Evolutionary conservation across 1,140 invertebrate genomes (phyloP).

Genomic region (Saccostrea echinata): DNA sequence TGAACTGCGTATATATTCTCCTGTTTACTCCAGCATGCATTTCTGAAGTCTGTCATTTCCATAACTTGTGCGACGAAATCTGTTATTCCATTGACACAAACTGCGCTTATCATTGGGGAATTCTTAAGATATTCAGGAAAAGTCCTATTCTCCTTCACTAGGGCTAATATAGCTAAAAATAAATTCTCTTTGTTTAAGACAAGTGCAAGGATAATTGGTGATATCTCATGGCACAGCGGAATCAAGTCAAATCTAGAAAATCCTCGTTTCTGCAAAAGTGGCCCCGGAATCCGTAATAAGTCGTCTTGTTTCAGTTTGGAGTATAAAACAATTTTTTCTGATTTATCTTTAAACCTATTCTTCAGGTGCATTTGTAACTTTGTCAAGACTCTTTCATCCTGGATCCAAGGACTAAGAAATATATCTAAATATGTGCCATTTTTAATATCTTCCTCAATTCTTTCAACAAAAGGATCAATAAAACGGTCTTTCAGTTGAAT

Average conservation of each 20-base stretch:
- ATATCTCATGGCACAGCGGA: neutral
- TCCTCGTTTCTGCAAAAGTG: neutral
- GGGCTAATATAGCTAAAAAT: neutral
- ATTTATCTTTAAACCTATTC: neutral
- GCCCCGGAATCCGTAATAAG: neutral
- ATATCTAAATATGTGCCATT: neutral
- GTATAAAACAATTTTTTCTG: neutral
- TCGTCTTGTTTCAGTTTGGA: neutral
- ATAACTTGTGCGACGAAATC: neutral
- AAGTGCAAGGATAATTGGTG: neutral
- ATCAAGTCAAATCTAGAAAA: neutral
- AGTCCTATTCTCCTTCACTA: neutral
- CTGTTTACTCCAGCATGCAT: neutral
- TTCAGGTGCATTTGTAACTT: neutral
- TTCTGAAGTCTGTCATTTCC: neutral
- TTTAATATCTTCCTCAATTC: neutral
- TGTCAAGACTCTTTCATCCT: neutral
- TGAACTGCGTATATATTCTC: neutral
- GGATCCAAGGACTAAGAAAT: neutral
- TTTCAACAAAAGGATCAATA: neutral
- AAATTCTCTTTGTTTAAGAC: neutral
- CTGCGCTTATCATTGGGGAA: neutral
- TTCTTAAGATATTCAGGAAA: conserved; percentile 50
- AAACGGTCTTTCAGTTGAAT: neutral
- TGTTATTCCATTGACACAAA: neutral